Evolutionary conservation across 2,888 invertebrate species (phyloP).

Genomic region (Cloeon dipterum): DNA sequence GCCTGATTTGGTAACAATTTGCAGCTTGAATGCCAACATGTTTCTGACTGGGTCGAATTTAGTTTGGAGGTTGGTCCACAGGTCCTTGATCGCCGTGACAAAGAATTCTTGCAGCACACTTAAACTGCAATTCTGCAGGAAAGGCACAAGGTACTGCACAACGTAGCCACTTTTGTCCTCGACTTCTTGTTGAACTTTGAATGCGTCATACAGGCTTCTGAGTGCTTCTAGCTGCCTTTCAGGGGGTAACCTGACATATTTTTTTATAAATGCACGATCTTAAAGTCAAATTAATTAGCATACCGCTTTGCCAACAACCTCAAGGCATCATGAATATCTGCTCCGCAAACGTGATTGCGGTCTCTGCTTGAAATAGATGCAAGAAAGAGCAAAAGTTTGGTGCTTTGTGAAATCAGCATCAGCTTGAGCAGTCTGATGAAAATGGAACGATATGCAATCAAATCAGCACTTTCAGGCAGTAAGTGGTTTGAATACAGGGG

Average conservation of each 20-base stretch:
- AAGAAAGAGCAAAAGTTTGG: too few relatives aligned
- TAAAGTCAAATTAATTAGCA: too few relatives aligned
- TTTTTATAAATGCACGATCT: too few relatives aligned
- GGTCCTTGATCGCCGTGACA: slow-evolving; percentile 12
- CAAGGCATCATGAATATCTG: too few relatives aligned
- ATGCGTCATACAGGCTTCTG: slow-evolving; percentile 11
- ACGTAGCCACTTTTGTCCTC: slow-evolving; percentile 15
- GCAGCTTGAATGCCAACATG: slow-evolving; percentile 7
- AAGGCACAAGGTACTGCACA: slow-evolving; percentile 15
- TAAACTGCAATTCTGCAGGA: slow-evolving; percentile 12
- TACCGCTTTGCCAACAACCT: too few relatives aligned
- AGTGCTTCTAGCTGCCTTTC: slow-evolving; percentile 12
- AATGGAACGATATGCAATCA: too few relatives aligned
- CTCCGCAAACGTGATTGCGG: too few relatives aligned
- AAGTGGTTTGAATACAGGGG: too few relatives aligned
- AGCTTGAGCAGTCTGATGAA: too few relatives aligned
- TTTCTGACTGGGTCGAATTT: slow-evolving; percentile 7
- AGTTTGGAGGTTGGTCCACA: slow-evolving; percentile 10
- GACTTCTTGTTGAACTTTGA: slow-evolving; percentile 9
- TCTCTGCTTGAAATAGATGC: too few relatives aligned
- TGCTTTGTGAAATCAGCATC: too few relatives aligned
- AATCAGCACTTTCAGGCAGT: too few relatives aligned
- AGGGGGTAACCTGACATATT: slow-evolving; percentile 3
- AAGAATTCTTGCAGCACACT: slow-evolving; percentile 14
- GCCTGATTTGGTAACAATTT: slow-evolving; percentile 16